These are phyloP conservation scores for Stegana nigrithorax DNA, from an alignment of 2,888 invertebrate genomes.

Conservation along the genomic window DNA sequence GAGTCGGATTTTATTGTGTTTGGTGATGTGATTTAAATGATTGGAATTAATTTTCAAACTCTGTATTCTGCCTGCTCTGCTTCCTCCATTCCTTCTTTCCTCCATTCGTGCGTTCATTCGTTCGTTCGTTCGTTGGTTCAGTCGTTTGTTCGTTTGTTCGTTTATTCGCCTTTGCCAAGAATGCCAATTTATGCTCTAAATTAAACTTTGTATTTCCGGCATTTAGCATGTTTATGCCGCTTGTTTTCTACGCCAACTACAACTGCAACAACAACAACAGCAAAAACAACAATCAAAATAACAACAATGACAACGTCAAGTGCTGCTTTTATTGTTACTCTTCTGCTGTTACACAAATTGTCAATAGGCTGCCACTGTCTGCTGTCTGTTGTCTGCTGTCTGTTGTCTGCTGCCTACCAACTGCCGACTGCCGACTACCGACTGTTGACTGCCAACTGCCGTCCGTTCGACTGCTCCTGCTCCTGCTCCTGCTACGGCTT, in stretches of 20 bases:
- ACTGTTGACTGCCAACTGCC: no score
- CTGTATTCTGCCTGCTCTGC: no score
- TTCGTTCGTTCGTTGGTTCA: no score
- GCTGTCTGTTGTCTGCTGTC: no score
- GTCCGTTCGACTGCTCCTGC: not conserved
- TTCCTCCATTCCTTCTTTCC: no score
- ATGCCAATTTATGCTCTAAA: conserved; percentile 14
- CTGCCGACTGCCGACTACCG: no score
- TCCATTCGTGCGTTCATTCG: not conserved
- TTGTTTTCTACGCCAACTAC: conserved; percentile 9
- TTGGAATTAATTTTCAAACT: conserved; percentile 55
- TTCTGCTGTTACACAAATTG: not conserved
- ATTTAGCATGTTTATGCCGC: conserved; percentile 3
- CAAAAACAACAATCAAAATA: no score
- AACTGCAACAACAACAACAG: no score
- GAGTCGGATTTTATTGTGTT: conserved; percentile 15
- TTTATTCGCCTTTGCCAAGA: not conserved
- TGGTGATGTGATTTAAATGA: conserved; percentile 57
- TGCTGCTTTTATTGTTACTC: conserved; percentile 16
- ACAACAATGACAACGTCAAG: no score
- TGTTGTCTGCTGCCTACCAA: no score
- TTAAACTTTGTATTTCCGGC: conserved; percentile 11
- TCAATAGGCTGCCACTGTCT: no score
- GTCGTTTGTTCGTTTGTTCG: not conserved
- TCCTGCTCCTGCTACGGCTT: no score